Percentiles rank a stretch among this genome's conserved stretches.
These are phyloP conservation scores for Sandelia bainsii DNA, from an alignment of 2,797 vertebrate species.

Conservation along the genomic window DNA sequence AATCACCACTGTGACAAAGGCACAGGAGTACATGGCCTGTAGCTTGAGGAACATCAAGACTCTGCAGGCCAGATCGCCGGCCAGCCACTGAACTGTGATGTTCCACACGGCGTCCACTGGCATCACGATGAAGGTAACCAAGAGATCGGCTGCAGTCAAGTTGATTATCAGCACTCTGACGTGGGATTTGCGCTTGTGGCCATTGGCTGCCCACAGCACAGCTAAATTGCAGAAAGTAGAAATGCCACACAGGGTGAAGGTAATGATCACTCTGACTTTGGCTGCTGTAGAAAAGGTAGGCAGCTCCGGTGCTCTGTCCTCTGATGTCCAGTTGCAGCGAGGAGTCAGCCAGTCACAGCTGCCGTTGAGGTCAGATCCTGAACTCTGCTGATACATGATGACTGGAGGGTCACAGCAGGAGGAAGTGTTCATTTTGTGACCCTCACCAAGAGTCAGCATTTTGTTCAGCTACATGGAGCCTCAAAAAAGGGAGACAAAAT, in stretches of 20 bases:
- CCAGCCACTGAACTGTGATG: conserved; percentile 90
- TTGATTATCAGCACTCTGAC: conserved; percentile 85
- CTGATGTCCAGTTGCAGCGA: conserved; percentile 57
- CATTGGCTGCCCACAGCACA: conserved; percentile 79
- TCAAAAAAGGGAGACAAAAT: conserved; percentile 15
- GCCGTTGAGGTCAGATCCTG: conserved; percentile 50
- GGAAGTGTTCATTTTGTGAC: conserved; percentile 66
- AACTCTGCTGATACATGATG: conserved; percentile 53
- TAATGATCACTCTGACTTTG: conserved; percentile 85
- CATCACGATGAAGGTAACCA: conserved; percentile 90
- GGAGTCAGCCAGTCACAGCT: conserved; percentile 55
- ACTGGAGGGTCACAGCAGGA: conserved; percentile 41
- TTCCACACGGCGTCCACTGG: conserved; percentile 89
- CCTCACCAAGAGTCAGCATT: conserved; percentile 52
- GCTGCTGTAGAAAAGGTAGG: conserved; percentile 88
- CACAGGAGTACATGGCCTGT: conserved; percentile 89
- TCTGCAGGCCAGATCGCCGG: conserved; percentile 83
- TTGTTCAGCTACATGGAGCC: conserved; percentile 31
- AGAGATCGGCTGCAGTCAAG: conserved; percentile 86
- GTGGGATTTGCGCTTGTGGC: conserved; percentile 79
- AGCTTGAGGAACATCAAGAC: conserved; percentile 91
- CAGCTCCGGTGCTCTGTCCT: conserved; percentile 47
- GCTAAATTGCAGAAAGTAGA: conserved; percentile 84
- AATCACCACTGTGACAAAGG: conserved; percentile 90
- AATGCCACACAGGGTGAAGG: conserved; percentile 84